Evolutionary conservation across 2,113 vertebrate genomes (phyloP), one percentile per base, ranked within the genome.

Genomic region (Alces alces): DNA sequence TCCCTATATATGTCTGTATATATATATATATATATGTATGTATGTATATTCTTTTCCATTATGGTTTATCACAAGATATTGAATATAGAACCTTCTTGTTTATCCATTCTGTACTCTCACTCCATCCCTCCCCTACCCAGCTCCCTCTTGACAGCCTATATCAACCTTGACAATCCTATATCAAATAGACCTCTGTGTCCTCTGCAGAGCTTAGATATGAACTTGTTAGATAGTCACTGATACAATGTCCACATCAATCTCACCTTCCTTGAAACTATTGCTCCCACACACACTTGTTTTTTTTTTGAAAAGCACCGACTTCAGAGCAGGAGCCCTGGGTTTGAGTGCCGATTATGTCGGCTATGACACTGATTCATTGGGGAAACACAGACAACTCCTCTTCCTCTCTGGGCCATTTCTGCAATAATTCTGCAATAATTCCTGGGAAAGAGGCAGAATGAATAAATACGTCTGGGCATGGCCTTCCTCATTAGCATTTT

Each of bases 241-340:
- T 25, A 90, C 28, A 58, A 90, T n/a, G 30, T 60, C 36, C 54
- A 60, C 33, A 39, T 91, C 33, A 30, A 2, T 64, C 17, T 91
- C 27, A 52, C 11, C 78, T 82, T 52, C 58, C 45, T 27, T 52
- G 33, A 91, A 82, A 91, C 3, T 39, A 30, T 30, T 45, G 4
- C 64, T 6, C 9, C 36, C 13, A 3, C 13, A n/a, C 7, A 4
- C 12, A 4, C 39, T 27, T 43, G 2, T 1, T 19, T 28, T 78
- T 78, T 90, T 90, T n/a, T n/a, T n/a, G 19, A 23, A 57, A 58
- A 91, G 70, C 54, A 47, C 45, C 0, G 28, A 45, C 30, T 78
- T 58, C 25, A 58, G 70, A 79, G 54, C 39, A 90, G 30, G 30
- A 58, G 39, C 5, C 88, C 87, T n/a, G 39, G 39, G 25, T 45